These are phyloP conservation scores for Dasyurus viverrinus DNA, from an alignment of 2,113 vertebrate genomes.

Conservation along the genomic window DNA sequence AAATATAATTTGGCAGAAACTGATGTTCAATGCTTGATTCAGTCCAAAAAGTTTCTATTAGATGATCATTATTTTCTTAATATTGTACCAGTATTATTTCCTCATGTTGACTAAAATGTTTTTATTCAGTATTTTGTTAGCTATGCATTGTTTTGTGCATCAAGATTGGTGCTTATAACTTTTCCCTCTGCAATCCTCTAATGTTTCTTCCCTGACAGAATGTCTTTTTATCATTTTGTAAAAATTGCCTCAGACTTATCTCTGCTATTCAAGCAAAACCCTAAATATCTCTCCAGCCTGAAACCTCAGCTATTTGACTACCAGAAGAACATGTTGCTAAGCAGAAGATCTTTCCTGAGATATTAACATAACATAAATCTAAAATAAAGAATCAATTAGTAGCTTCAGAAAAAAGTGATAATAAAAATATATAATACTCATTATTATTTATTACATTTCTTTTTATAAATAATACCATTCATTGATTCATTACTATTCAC, in stretches of 20 bases:
- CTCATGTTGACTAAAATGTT: slow-evolving; percentile 9
- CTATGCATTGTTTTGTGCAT: neutral
- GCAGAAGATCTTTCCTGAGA: neutral
- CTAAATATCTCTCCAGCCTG: slow-evolving; percentile 41
- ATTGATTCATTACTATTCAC: neutral
- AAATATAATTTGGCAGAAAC: neutral
- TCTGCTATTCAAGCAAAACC: neutral
- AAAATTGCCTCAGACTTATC: neutral
- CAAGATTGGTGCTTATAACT: neutral
- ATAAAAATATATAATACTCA: neutral
- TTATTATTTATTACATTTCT: neutral
- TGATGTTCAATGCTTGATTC: neutral
- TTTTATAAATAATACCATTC: neutral
- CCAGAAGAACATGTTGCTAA: slow-evolving; percentile 5
- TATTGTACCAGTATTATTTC: too few relatives aligned
- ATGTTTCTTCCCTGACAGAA: slow-evolving; percentile 31
- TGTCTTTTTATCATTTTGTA: neutral
- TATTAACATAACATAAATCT: neutral
- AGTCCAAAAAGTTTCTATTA: neutral
- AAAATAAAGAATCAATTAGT: neutral
- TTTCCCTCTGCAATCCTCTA: slow-evolving; percentile 10
- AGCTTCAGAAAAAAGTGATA: neutral
- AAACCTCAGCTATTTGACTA: neutral
- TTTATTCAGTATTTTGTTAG: neutral
- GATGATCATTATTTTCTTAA: neutral